These are phyloP conservation scores for Neelides folsomi DNA, from an alignment of 2,888 invertebrate species.

Conservation along the genomic window DNA sequence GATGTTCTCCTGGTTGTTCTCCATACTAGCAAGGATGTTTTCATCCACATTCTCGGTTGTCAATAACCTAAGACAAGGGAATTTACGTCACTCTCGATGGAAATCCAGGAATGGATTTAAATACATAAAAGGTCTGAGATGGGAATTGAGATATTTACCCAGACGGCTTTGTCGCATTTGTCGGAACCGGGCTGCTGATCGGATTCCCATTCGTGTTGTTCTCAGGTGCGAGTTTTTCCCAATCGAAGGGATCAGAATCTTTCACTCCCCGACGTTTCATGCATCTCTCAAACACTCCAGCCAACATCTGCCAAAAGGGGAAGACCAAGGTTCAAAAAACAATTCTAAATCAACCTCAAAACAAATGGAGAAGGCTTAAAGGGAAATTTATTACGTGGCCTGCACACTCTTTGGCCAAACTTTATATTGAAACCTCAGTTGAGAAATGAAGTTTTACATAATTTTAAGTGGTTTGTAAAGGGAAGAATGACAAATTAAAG, in stretches of 20 bases:
- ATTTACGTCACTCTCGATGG: too few species aligned
- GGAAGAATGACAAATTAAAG: neutral
- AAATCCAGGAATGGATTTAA: too few species aligned
- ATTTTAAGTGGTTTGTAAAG: neutral
- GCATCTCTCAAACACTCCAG: slow-evolving; percentile 74
- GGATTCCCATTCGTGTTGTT: slow-evolving; percentile 28
- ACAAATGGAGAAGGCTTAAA: neutral
- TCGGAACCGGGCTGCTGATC: slow-evolving; percentile 26
- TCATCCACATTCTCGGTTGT: slow-evolving; percentile 34
- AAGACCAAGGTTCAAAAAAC: slow-evolving; percentile 1
- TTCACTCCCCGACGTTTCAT: slow-evolving; percentile 85
- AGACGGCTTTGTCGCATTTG: slow-evolving; percentile 25
- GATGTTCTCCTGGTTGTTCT: slow-evolving; percentile 55
- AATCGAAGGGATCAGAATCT: slow-evolving; percentile 83
- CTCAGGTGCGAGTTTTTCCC: slow-evolving; percentile 54
- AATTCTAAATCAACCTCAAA: neutral
- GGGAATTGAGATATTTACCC: slow-evolving; percentile 15
- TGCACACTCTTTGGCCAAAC: neutral
- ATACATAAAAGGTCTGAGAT: too few species aligned
- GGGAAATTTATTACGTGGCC: neutral
- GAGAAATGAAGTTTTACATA: neutral
- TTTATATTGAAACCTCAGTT: neutral
- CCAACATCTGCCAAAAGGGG: slow-evolving; percentile 51
- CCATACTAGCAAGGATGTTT: slow-evolving; percentile 37
- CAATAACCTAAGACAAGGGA: slow-evolving; percentile 12